A percentile compares a stretch with the other conserved stretches of the same genome.
phyloP scores from a whole-genome alignment of 1,140 invertebrate species.

The Phymastichus coffea region DNA sequence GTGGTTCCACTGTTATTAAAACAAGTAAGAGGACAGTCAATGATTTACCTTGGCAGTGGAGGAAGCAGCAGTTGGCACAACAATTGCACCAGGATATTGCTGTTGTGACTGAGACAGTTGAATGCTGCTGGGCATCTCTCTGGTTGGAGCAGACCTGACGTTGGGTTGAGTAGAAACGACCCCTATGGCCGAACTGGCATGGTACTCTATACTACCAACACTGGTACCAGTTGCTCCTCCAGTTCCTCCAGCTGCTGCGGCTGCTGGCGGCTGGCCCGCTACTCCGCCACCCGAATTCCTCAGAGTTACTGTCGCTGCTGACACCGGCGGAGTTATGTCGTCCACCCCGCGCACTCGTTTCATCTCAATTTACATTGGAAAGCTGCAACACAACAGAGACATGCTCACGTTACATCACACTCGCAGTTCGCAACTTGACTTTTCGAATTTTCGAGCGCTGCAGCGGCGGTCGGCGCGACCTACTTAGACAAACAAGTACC shows the following conservation, averaged over 20 bases:
- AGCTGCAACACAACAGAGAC: slow-evolving; percentile 40
- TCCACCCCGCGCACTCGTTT: slow-evolving; percentile 65
- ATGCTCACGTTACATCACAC: too few species aligned
- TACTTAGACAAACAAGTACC: not conserved
- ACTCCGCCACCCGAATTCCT: not conserved
- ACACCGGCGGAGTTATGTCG: slow-evolving; percentile 59
- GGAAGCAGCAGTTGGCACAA: slow-evolving; percentile 50
- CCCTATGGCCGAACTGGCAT: slow-evolving; percentile 5
- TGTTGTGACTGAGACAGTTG: slow-evolving; percentile 54
- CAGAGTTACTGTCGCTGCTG: slow-evolving; percentile 51
- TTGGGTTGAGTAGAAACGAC: slow-evolving; percentile 50
- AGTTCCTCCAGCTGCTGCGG: slow-evolving; percentile 37
- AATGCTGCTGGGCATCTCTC: slow-evolving; percentile 56
- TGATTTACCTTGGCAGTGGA: slow-evolving; percentile 50
- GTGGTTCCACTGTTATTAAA: too few species aligned
- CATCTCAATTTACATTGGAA: slow-evolving; percentile 66
- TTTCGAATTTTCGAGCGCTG: not conserved
- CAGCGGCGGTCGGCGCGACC: not conserved
- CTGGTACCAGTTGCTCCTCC: slow-evolving; percentile 37
- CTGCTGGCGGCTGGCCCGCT: too few species aligned
- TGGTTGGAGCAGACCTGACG: slow-evolving; percentile 50
- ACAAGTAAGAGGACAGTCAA: too few species aligned
- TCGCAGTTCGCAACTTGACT: not conserved
- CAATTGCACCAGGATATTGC: slow-evolving; percentile 54
- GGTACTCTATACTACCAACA: slow-evolving; percentile 32